These are phyloP conservation scores for Tricholauxania praeusta DNA, from an alignment of 2,888 invertebrate genomes.

Conservation along the genomic window DNA sequence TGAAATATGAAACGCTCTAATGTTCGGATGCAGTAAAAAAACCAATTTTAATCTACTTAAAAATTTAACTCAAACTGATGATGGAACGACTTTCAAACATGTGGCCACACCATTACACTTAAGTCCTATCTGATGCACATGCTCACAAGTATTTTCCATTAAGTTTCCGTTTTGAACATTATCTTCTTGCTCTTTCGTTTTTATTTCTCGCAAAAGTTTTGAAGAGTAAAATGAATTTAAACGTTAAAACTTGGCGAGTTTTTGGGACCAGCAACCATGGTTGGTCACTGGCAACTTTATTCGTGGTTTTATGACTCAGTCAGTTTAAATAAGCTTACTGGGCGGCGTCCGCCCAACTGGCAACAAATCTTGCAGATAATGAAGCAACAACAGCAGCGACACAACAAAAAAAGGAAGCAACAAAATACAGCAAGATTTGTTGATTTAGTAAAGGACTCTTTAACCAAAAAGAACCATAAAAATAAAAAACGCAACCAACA, in stretches of 20 bases:
- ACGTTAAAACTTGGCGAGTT: constrained; percentile 21
- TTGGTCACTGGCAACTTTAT: not conserved
- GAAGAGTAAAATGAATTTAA: constrained; percentile 21
- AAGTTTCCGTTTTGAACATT: not conserved
- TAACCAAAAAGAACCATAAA: no score
- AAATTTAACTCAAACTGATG: no score
- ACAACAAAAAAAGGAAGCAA: not conserved
- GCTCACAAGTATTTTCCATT: constrained; percentile 2
- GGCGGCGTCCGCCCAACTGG: not conserved
- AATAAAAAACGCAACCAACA: not conserved
- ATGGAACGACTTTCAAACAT: not conserved
- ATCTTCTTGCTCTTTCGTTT: not conserved
- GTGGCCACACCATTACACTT: not conserved
- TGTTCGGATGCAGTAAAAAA: no score
- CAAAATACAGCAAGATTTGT: not conserved
- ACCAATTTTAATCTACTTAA: no score
- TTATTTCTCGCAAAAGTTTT: constrained; percentile 12
- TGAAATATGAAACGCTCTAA: no score
- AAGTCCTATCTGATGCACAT: not conserved
- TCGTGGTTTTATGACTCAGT: constrained; percentile 4
- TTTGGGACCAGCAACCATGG: not conserved
- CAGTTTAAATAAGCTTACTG: constrained; percentile 6
- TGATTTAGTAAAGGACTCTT: no score
- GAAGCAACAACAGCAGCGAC: not conserved
- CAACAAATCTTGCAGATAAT: constrained; percentile 12